These are phyloP conservation scores for Temnothorax rugatulus DNA, from an alignment of 2,888 invertebrate species.

Conservation along the genomic window DNA sequence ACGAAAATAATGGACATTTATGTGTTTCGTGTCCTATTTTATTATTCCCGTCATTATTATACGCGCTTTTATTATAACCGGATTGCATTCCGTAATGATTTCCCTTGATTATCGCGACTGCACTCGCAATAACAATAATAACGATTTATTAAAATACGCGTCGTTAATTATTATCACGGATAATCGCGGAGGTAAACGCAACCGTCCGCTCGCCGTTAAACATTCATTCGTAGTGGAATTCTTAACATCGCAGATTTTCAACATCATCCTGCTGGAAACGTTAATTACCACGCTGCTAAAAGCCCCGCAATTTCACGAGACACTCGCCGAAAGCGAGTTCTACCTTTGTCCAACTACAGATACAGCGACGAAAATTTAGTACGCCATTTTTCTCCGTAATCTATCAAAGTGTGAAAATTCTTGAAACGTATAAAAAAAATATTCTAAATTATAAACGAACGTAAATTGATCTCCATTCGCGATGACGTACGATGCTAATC, in stretches of 20 bases:
- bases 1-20: conserved; percentile 37
- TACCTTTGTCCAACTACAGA: not conserved
- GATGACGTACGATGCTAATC: conserved; percentile 59
- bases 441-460: conserved; percentile 59
- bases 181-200: conserved; percentile 52
- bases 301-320: conserved; percentile 9
- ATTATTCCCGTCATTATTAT: conserved; percentile 35
- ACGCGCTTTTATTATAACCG: conserved; percentile 53
- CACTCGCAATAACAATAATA: conserved; percentile 44
- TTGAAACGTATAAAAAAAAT: conserved; percentile 45
- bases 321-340: conserved; percentile 20
- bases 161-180: conserved; percentile 56
- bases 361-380: conserved; percentile 37
- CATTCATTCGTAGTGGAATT: conserved; percentile 47
- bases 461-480: conserved; percentile 50
- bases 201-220: conserved; percentile 40
- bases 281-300: conserved; percentile 36
- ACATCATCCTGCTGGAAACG: conserved; percentile 22
- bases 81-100: conserved; percentile 47
- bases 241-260: conserved; percentile 50
- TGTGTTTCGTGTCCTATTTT: conserved; percentile 27
- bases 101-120: conserved; percentile 43
- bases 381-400: conserved; percentile 38
- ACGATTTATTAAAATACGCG: conserved; percentile 56
- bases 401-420: conserved; percentile 35